Evolutionary conservation across 92 coral and sea anemone species (phyloP).

Genomic region (Siderastrea radians): DNA sequence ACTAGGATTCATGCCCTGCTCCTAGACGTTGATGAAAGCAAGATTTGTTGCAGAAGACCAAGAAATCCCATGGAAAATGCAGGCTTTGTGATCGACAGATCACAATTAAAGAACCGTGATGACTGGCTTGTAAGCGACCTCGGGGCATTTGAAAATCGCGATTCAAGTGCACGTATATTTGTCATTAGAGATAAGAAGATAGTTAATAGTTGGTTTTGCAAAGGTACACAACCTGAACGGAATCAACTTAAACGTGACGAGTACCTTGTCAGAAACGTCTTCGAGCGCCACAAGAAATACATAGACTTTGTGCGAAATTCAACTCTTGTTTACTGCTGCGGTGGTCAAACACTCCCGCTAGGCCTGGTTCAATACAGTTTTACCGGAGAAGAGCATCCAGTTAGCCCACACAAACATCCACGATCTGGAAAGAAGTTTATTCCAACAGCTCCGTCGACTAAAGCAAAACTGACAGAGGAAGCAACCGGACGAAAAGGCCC

Average conservation of each 20-base stretch:
- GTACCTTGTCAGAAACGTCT: conserved; percentile 39
- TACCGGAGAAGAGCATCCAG: conserved; percentile 50
- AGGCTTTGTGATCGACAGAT: conserved; percentile 39
- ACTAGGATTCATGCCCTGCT: conserved; percentile 3
- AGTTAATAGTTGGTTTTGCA: conserved; percentile 21
- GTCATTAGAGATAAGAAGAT: conserved; percentile 12
- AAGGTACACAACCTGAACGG: conserved; percentile 23
- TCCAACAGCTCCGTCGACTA: conserved; percentile 48
- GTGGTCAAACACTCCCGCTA: conserved; percentile 37
- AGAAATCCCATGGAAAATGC: conserved; percentile 16
- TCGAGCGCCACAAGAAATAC: conserved; percentile 55
- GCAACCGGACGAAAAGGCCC: conserved; percentile 48
- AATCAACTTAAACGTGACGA: conserved; percentile 3
- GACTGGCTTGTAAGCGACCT: conserved; percentile 44
- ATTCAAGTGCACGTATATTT: conserved; percentile 28
- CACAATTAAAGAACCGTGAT: conserved; percentile 25
- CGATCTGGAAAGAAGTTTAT: conserved; percentile 40
- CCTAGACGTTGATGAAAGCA: conserved; percentile 28
- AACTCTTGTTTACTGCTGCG: conserved; percentile 21
- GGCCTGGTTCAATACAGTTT: conserved; percentile 49
- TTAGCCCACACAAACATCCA: conserved; percentile 65
- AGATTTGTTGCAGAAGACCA: conserved; percentile 17
- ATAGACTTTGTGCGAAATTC: conserved; percentile 39
- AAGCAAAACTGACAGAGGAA: conserved; percentile 17
- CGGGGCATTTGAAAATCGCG: conserved; percentile 36